Evolutionary conservation across 2,888 invertebrate species (phyloP), one percentile per base, ranked within the genome.

Genomic region (Neoitamus cyanurus): DNA sequence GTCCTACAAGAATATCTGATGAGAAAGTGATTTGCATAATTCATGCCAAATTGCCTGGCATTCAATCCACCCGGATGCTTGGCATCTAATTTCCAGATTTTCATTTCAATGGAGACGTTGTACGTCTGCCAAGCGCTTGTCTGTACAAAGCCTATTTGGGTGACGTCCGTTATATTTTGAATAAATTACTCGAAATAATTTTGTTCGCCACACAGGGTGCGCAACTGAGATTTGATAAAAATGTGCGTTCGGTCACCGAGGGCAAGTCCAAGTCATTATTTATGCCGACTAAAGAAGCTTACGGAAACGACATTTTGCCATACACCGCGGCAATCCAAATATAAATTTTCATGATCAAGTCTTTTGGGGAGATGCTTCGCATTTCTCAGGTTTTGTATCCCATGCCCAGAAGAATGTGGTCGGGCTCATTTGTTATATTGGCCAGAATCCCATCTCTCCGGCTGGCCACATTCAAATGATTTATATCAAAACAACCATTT

Each of bases 311-410:
- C 78, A 48, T 78, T 78, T 42, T 30, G 31, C n/a, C 15, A 31
- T 48, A 78, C 25, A 48, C 78, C 48, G 30, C 30, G 46, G 30
- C 13, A 46, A 30, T 78, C 78, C 48, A n/a, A 48, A 46, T 42
- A 78, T 78, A 78, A 78, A 78, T 78, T 78, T 78, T 48, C 78
- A 78, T 78, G 78, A 78, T 48, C 78, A 78, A 78, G 78, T 78
- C 48, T 15, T 48, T 42, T 46, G 30, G 78, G 78, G 78, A 46
- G 20, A 78, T 78, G 30, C n/a, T 78, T 78, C 28, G 30, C 48
- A 46, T 78, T 48, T 78, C 78, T 78, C 78, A 78, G 28, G 15
- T 48, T 46, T 48, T 30, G 48, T 46, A 48, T 30, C 5, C 25
- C 11, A 2, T 7, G 42, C 9, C 9, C 46, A 46, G 7, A 31